These are phyloP conservation scores for Callionymus lyra DNA, from an alignment of 2,113 vertebrate species.

Conservation along the genomic window DNA sequence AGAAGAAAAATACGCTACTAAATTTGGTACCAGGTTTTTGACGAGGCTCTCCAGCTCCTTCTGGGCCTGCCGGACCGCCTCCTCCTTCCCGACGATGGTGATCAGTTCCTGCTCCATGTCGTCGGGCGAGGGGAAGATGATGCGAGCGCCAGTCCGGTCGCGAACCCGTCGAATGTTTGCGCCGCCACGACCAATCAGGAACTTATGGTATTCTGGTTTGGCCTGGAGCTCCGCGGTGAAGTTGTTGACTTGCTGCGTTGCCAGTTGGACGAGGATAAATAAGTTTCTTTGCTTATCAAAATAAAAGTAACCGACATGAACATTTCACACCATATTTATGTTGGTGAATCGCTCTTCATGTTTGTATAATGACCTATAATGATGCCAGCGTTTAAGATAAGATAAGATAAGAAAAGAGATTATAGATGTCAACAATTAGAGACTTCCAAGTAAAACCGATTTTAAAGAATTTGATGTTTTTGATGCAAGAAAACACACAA, in stretches of 20 bases:
- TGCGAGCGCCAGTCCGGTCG: conserved; percentile 63
- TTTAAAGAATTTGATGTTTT: too few relatives aligned
- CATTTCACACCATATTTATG: too few relatives aligned
- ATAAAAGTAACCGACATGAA: too few relatives aligned
- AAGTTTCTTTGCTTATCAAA: too few relatives aligned
- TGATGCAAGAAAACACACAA: too few relatives aligned
- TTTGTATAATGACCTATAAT: not conserved
- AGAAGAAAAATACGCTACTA: too few relatives aligned
- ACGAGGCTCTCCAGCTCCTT: conserved; percentile 68
- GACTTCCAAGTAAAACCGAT: too few relatives aligned
- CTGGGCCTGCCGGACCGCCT: conserved; percentile 65
- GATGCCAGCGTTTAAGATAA: not conserved
- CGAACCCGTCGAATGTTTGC: conserved; percentile 70
- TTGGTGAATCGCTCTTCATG: not conserved
- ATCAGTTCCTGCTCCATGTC: conserved; percentile 70
- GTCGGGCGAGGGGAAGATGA: conserved; percentile 68
- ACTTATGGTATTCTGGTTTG: conserved; percentile 74
- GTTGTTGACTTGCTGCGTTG: conserved; percentile 70
- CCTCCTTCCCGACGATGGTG: conserved; percentile 72
- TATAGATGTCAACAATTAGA: too few relatives aligned
- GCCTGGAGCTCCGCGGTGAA: conserved; percentile 66
- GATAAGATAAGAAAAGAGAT: not conserved
- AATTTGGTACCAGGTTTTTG: conserved; percentile 76
- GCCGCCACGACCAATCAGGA: conserved; percentile 69
- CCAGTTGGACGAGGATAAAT: not conserved